Base-by-base conservation (phyloP, 2,797 vertebrate species). In the Coendou prehensilis region DNA sequence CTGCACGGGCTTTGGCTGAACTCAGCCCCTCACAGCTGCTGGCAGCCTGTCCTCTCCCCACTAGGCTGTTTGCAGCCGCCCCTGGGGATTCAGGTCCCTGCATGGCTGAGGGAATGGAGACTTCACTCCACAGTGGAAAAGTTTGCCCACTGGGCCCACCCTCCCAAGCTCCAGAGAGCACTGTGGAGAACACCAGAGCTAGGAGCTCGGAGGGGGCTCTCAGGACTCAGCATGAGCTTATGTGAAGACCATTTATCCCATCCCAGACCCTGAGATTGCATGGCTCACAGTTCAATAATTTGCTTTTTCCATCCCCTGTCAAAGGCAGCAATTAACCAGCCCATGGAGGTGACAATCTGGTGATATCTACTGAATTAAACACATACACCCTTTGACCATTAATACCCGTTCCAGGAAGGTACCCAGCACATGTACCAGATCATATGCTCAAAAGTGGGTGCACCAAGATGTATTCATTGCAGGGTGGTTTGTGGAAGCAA, bases 1-100 rank as follows among this genome's bases (percentile, higher is more conserved):
- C 88, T 0, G 45, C 18, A 11, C 23, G 50, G 92, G 97, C 95
- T 97, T 95, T 96, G 97, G 97, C 98, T 97, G 98, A 97, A 97
- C 97, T 79, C 56, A 26, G 37, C 57, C 93, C 79, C 92, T 92
- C 1, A 4, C 97, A 98, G 97, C 97, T 97, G 97, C 95, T 50
- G 79, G 82, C 92, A 93, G 93, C 80, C 95, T 83, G 67, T 95
- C 85, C 78, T 90, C 89, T 93, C 81, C 86, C 30, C 22, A 15
- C 69, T 2, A 54, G 54, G 84, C 57, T 75, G 57, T 50, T 26
- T 71, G 90, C 63, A 80, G 80, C 61, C 96, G 67, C 71, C n/a
- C 67, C 6, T 33, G 14, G 37, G 73, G 23, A 54, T 30, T 9
- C 5, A 8, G 41, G 84, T 78, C 89, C 76, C 59, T 23, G 83